Evolutionary conservation across 1,140 invertebrate species (phyloP).

Genomic region (Orchestia grillus): DNA sequence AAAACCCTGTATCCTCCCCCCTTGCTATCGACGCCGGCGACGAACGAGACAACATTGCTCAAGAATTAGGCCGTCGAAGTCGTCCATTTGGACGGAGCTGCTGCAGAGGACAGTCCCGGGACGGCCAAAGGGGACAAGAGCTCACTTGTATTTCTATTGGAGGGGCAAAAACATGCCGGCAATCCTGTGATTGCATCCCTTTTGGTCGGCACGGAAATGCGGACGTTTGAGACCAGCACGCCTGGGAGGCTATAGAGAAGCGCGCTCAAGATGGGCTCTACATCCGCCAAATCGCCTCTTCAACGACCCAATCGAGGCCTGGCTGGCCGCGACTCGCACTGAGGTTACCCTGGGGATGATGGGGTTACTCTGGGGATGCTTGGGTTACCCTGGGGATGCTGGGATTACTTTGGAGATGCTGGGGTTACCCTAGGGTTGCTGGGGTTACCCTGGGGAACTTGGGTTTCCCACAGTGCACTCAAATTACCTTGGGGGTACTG

Average conservation of each 20-base stretch:
- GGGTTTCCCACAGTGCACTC: too few species aligned
- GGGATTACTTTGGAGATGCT: too few species aligned
- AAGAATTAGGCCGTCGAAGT: not conserved
- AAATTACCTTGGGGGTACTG: too few species aligned
- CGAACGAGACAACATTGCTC: not conserved
- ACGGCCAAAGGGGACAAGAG: not conserved
- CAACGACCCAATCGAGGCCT: not conserved
- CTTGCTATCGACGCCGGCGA: not conserved
- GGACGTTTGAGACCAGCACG: not conserved
- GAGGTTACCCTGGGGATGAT: too few species aligned
- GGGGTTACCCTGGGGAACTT: too few species aligned
- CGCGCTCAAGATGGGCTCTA: not conserved
- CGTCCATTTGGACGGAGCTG: not conserved
- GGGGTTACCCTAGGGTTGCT: too few species aligned
- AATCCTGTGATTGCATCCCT: slow-evolving; percentile 7
- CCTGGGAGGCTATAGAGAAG: not conserved
- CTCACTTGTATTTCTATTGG: not conserved
- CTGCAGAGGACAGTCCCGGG: too few species aligned
- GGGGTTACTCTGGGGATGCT: too few species aligned
- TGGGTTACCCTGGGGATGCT: too few species aligned
- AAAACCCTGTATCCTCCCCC: not conserved
- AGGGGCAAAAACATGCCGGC: not conserved
- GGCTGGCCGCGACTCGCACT: too few species aligned
- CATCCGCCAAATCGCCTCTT: not conserved
- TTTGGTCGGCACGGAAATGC: not conserved